These are phyloP conservation scores for Scyliorhinus canicula DNA, from an alignment of 2,797 vertebrate species.

Conservation along the genomic window DNA sequence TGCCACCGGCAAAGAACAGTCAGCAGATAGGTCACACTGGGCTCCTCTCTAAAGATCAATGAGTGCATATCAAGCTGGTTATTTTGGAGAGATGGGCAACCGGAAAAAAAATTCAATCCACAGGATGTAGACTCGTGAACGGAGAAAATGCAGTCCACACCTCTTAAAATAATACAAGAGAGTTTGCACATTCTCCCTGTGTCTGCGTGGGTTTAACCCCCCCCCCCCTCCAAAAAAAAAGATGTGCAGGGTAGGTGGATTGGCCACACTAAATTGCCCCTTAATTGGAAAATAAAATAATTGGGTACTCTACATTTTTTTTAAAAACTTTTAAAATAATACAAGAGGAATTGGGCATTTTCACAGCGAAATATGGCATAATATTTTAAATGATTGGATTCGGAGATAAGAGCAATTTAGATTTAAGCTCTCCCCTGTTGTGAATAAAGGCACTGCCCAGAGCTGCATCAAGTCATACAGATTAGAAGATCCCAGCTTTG, in stretches of 20 bases:
- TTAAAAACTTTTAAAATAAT: conserved; percentile 14
- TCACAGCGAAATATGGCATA: neutral
- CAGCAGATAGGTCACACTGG: neutral
- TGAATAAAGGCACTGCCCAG: neutral
- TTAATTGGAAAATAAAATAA: too few relatives aligned
- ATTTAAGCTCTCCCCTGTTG: neutral
- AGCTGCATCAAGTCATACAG: neutral
- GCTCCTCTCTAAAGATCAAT: neutral
- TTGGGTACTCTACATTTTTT: too few relatives aligned
- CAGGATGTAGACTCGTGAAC: neutral
- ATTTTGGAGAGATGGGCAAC: neutral
- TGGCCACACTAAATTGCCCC: too few relatives aligned
- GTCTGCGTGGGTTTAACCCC: too few relatives aligned
- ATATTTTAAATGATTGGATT: neutral
- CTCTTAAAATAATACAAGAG: conserved; percentile 10
- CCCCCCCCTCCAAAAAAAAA: too few relatives aligned
- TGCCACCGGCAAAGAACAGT: neutral
- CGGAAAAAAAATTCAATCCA: neutral
- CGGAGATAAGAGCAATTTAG: conserved; percentile 24
- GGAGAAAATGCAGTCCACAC: neutral
- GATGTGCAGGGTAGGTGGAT: too few relatives aligned
- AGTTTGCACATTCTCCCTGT: too few relatives aligned
- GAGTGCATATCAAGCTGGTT: neutral
- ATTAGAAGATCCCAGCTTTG: conserved; percentile 11
- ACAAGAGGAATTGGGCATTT: neutral